phyloP scores from a whole-genome alignment of 2,113 vertebrate species.

The Melanocharis versteri region DNA sequence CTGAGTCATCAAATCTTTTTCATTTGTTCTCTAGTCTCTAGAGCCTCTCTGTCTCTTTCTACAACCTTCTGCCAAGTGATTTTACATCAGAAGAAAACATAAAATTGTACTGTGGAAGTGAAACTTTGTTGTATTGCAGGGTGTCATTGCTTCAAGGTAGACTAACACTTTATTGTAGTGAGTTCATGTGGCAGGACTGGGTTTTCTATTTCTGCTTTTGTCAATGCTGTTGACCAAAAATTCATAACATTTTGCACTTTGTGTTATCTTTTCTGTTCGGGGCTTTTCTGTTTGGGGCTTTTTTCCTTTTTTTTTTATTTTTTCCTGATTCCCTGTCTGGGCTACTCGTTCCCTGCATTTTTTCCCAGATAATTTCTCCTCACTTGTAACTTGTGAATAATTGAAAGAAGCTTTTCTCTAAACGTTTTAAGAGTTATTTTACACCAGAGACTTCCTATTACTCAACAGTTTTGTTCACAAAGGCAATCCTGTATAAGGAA shows the following conservation, averaged over 20 bases:
- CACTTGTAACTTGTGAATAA: not conserved
- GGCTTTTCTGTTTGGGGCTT: not conserved
- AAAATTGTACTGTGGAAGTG: constrained; percentile 14
- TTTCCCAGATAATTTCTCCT: not conserved
- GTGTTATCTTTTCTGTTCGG: not conserved
- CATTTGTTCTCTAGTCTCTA: constrained; percentile 29
- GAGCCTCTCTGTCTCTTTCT: constrained; percentile 8
- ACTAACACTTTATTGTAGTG: not conserved
- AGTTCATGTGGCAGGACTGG: not conserved
- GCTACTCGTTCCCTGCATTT: not conserved
- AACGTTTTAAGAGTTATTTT: not conserved
- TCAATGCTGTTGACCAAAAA: not conserved
- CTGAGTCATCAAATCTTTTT: constrained; percentile 32
- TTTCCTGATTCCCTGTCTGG: not conserved
- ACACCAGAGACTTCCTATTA: not conserved
- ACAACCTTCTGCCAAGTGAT: constrained; percentile 2
- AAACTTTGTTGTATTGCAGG: not conserved
- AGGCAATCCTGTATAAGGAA: not conserved
- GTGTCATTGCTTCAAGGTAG: not conserved
- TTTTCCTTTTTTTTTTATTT: too few relatives aligned
- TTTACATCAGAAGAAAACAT: constrained; percentile 46
- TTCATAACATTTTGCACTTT: not conserved
- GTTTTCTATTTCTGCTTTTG: not conserved
- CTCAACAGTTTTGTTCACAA: not conserved
- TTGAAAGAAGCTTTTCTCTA: not conserved